Evolutionary conservation across 2,797 vertebrate species (phyloP).

Genomic region (Mus spretus): DNA sequence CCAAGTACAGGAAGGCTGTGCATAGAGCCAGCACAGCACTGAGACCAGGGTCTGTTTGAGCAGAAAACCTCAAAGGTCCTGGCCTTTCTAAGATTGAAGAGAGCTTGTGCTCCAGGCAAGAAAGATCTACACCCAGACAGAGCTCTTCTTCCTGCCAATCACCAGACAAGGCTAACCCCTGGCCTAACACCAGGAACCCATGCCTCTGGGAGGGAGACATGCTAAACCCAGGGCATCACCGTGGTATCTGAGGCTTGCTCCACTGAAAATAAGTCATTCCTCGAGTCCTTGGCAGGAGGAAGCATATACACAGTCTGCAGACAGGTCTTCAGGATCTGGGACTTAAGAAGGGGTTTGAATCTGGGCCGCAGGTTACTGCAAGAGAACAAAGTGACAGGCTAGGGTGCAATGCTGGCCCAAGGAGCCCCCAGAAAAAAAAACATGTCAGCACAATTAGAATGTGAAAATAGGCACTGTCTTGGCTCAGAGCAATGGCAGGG

Average conservation of each 20-base stretch:
- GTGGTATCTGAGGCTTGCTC: rapidly evolving
- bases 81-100: neutral
- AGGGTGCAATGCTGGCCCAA: neutral
- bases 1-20: neutral
- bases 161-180: neutral
- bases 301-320: conserved; percentile 52
- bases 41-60: neutral
- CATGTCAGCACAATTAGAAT: neutral
- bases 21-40: no score
- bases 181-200: neutral
- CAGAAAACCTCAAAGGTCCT: neutral
- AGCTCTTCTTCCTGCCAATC: neutral
- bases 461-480: neutral
- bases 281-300: neutral
- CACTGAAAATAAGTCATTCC: rapidly evolving
- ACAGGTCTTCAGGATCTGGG: conserved; percentile 63
- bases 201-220: rapidly evolving
- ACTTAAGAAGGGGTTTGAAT: conserved; percentile 64
- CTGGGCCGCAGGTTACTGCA: conserved; percentile 67
- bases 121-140: no score
- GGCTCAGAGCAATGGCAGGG: neutral
- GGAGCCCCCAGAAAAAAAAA: neutral
- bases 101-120: neutral
- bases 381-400: neutral
- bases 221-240: neutral